Conservation (phyloP, 2,113 vertebrate genomes). For the Syngnathus floridae region DNA sequence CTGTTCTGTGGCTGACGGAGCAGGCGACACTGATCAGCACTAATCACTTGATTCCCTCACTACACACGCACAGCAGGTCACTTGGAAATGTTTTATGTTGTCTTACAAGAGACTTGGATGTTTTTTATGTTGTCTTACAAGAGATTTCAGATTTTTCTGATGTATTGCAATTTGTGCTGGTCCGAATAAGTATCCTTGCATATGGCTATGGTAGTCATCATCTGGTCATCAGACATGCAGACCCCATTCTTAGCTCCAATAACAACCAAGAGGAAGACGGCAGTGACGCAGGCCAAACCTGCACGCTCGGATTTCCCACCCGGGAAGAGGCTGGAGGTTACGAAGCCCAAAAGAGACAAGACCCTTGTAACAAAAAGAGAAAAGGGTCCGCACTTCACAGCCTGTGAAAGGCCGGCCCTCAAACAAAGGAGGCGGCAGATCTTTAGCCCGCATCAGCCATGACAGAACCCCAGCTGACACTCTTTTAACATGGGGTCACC, state of each 20-base stretch:
- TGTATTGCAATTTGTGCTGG: too few relatives aligned
- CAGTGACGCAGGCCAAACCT: conserved; percentile 21
- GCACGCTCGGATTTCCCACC: conserved; percentile 43
- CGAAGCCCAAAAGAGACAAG: conserved; percentile 48
- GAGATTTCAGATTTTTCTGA: not conserved
- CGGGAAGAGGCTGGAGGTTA: conserved; percentile 46
- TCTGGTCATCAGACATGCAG: too few relatives aligned
- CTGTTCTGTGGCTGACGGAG: conserved; percentile 55
- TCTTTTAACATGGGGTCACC: conserved; percentile 72
- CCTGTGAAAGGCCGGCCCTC: conserved; percentile 44
- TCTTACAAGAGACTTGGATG: not conserved
- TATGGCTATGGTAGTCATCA: too few relatives aligned
- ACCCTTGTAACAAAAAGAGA: conserved; percentile 41
- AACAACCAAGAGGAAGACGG: conserved; percentile 17
- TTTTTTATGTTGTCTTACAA: too few relatives aligned
- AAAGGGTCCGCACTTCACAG: conserved; percentile 59
- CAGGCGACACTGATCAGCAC: conserved; percentile 44
- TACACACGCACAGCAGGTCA: conserved; percentile 11
- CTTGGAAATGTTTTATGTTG: not conserved
- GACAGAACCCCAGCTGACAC: conserved; percentile 72
- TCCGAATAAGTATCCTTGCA: too few relatives aligned
- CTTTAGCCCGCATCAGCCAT: conserved; percentile 65
- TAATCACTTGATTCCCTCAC: conserved; percentile 37
- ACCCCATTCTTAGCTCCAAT: not conserved
- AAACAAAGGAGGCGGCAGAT: conserved; percentile 71